Evolutionary conservation across 2,113 vertebrate genomes (phyloP).

Genomic region (Corythoichthys intestinalis): DNA sequence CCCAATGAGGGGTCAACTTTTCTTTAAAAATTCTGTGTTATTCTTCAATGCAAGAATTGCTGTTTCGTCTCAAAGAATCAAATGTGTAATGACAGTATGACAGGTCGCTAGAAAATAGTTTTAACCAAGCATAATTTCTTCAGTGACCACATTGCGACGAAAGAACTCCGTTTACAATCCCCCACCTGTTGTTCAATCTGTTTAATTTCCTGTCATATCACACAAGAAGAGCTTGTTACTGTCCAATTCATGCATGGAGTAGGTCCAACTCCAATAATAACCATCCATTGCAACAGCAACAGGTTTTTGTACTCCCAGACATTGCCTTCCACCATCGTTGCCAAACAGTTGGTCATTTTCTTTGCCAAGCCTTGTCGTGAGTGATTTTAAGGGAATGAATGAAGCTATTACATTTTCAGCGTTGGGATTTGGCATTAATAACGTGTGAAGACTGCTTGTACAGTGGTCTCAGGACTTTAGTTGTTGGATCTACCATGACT

Average conservation of each 20-base stretch:
- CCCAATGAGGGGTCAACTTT: not conserved
- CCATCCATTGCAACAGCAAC: conserved; percentile 26
- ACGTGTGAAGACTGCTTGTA: conserved; percentile 7
- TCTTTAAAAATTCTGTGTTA: not conserved
- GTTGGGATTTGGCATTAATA: conserved; percentile 8
- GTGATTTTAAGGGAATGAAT: conserved; percentile 13
- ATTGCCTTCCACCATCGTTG: conserved; percentile 5
- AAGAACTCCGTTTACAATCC: conserved; percentile 12
- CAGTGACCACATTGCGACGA: not conserved
- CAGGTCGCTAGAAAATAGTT: too few species aligned
- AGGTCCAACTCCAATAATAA: not conserved
- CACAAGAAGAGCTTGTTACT: conserved; percentile 36
- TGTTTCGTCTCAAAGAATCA: not conserved
- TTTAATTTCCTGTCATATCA: conserved; percentile 9
- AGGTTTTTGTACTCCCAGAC: conserved; percentile 22
- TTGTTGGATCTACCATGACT: not conserved
- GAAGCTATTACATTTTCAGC: not conserved
- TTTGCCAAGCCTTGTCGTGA: conserved; percentile 17
- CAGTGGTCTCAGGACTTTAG: not conserved
- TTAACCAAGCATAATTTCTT: not conserved
- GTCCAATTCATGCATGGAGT: conserved; percentile 31
- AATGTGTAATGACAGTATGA: too few species aligned
- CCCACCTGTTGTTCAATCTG: not conserved
- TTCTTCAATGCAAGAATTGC: not conserved
- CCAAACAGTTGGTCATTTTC: too few species aligned